Conservation (phyloP, 2,888 invertebrate species). For the Antheraea yamamai region DNA sequence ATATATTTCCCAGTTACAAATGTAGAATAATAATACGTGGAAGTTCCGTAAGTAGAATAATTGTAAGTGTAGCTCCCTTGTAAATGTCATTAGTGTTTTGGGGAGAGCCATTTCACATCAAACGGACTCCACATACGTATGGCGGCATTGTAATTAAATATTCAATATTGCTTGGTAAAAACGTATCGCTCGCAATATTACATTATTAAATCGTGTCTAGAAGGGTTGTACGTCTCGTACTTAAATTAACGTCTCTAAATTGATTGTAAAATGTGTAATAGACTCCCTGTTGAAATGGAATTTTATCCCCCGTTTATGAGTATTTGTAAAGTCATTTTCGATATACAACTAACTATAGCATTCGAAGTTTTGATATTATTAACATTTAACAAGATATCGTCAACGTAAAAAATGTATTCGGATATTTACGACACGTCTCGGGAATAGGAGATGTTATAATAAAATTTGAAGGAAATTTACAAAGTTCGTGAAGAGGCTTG, state of each 20-base stretch:
- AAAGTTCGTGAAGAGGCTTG: conserved; percentile 79
- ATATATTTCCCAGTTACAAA: neutral
- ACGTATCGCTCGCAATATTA: conserved; percentile 62
- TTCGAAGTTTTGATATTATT: neutral
- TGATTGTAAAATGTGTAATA: conserved; percentile 19
- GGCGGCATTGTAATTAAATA: conserved; percentile 74
- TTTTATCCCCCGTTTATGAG: neutral
- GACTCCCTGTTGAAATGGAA: neutral
- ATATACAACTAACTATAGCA: neutral
- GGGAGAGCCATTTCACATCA: conserved; percentile 68
- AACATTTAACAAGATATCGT: neutral
- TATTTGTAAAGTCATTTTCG: neutral
- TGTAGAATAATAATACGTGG: conserved; percentile 23
- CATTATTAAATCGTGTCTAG: conserved; percentile 66
- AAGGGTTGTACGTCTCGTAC: conserved; percentile 53
- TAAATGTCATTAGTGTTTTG: conserved; percentile 75
- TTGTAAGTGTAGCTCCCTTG: conserved; percentile 58
- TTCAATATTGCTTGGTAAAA: conserved; percentile 71
- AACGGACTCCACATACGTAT: conserved; percentile 73
- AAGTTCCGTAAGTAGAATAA: conserved; percentile 23
- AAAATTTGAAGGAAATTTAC: conserved; percentile 79
- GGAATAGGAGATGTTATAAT: conserved; percentile 72
- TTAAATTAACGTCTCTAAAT: conserved; percentile 23
- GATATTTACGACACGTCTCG: conserved; percentile 58
- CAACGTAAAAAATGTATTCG: conserved; percentile 25